A percentile compares a stretch with the other conserved stretches of the same genome.
phyloP scores from a whole-genome alignment of 2,113 vertebrate species.

The Oncorhynchus nerka region DNA sequence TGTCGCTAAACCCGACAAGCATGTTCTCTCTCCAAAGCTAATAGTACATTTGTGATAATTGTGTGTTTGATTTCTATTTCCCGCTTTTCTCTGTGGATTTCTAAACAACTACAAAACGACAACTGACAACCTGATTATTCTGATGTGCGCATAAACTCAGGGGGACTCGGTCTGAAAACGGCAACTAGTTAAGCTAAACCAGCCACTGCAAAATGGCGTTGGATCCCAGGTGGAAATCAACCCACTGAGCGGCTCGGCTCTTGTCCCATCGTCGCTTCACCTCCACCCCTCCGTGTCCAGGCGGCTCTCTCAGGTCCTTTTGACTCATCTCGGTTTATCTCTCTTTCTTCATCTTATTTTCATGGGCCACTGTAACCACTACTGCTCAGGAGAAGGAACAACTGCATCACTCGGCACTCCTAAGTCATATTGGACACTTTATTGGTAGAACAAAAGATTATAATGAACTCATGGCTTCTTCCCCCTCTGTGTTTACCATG shows the following conservation, averaged over 20 bases:
- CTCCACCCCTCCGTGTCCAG: constrained; percentile 35
- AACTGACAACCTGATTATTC: too few relatives aligned
- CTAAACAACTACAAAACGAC: too few relatives aligned
- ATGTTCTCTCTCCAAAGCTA: too few relatives aligned
- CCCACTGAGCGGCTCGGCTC: constrained; percentile 39
- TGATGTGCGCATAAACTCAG: too few relatives aligned
- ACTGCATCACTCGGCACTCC: constrained; percentile 40
- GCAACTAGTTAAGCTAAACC: constrained; percentile 51
- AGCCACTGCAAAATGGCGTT: constrained; percentile 29
- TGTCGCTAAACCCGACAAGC: too few relatives aligned
- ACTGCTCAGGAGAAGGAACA: constrained; percentile 42
- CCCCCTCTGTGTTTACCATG: not conserved
- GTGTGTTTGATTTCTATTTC: too few relatives aligned
- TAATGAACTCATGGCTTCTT: not conserved
- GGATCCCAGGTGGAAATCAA: constrained; percentile 41
- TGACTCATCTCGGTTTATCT: constrained; percentile 25
- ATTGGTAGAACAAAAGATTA: constrained; percentile 12
- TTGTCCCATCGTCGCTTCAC: constrained; percentile 36
- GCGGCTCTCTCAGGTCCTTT: constrained; percentile 27
- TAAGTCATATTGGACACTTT: constrained; percentile 34
- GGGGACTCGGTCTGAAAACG: constrained; percentile 5
- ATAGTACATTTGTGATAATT: too few relatives aligned
- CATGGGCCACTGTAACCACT: constrained; percentile 59
- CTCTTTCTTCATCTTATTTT: constrained; percentile 30
- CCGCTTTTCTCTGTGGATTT: too few relatives aligned